Evolutionary conservation across 2,797 vertebrate genomes (phyloP).

Genomic region (Centroberyx gerrardi): DNA sequence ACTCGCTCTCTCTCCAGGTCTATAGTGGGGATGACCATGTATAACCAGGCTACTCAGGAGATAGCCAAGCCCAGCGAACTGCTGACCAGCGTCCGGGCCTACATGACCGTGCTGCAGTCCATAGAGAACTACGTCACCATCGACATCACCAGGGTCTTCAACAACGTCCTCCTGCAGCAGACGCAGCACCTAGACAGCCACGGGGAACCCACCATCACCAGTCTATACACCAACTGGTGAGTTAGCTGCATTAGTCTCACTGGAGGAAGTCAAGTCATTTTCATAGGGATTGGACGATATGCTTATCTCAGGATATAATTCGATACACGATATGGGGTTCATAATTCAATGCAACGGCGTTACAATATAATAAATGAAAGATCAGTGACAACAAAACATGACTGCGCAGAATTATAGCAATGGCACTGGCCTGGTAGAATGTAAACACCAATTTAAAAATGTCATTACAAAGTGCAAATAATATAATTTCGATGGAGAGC

Average conservation of each 20-base stretch:
- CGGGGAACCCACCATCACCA: conserved; percentile 99
- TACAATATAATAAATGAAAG: no score
- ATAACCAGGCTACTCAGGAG: conserved; percentile 99
- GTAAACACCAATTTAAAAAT: no score
- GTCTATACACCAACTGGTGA: conserved; percentile 98
- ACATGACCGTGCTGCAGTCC: conserved; percentile 99
- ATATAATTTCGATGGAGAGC: no score
- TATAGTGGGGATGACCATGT: conserved; percentile 96
- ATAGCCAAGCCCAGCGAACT: conserved; percentile 99
- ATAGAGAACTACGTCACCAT: conserved; percentile 99
- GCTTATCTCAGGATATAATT: no score
- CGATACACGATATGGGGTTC: no score
- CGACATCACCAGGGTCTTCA: conserved; percentile 98
- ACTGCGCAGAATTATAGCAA: no score
- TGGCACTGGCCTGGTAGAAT: no score
- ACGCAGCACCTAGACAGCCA: conserved; percentile 99
- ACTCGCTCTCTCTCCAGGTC: conserved; percentile 57
- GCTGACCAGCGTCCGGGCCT: conserved; percentile 96
- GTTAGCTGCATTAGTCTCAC: neutral
- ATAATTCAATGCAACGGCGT: no score
- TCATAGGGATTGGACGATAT: no score
- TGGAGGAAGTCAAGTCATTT: neutral
- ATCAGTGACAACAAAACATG: no score
- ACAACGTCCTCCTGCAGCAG: conserved; percentile 99
- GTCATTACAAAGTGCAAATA: no score